phyloP scores from a whole-genome alignment of 2,888 invertebrate species.

The Cotesia congregata region DNA sequence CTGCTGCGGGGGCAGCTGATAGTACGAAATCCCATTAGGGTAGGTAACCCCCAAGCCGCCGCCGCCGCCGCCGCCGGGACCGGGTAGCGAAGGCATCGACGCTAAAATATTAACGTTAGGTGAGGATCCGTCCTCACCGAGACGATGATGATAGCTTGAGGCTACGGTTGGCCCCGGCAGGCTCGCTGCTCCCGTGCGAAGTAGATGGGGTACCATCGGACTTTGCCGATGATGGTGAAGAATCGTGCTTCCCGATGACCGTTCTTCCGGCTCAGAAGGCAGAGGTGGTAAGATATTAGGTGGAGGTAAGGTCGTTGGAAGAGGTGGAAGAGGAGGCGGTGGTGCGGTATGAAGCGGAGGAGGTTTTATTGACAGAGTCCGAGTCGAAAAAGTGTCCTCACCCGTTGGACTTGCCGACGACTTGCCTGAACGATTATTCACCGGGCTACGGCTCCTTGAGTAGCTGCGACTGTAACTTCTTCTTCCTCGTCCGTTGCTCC shows the following conservation, averaged over 20 bases:
- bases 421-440: constrained; percentile 64
- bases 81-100: constrained; percentile 29
- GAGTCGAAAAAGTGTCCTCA: constrained; percentile 38
- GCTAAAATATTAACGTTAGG: constrained; percentile 36
- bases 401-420: constrained; percentile 47
- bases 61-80: constrained; percentile 46
- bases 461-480: constrained; percentile 68
- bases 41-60: constrained; percentile 50
- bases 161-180: constrained; percentile 41
- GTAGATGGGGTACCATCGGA: constrained; percentile 42
- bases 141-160: constrained; percentile 44
- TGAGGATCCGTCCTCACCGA: constrained; percentile 38
- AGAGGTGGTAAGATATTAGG: constrained; percentile 24
- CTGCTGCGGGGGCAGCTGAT: constrained; percentile 52
- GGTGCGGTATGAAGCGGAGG: constrained; percentile 33
- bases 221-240: constrained; percentile 38
- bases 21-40: constrained; percentile 48
- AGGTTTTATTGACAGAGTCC: constrained; percentile 25
- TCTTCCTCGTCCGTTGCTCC: constrained; percentile 63
- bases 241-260: constrained; percentile 17
- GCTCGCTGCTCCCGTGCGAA: constrained; percentile 30
- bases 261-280: constrained; percentile 28
- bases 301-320: constrained; percentile 19
- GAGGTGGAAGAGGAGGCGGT: constrained; percentile 36
- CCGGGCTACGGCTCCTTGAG: constrained; percentile 67